Conservation (phyloP, 2,113 vertebrate genomes). For the Pontoporia blainvillei region DNA sequence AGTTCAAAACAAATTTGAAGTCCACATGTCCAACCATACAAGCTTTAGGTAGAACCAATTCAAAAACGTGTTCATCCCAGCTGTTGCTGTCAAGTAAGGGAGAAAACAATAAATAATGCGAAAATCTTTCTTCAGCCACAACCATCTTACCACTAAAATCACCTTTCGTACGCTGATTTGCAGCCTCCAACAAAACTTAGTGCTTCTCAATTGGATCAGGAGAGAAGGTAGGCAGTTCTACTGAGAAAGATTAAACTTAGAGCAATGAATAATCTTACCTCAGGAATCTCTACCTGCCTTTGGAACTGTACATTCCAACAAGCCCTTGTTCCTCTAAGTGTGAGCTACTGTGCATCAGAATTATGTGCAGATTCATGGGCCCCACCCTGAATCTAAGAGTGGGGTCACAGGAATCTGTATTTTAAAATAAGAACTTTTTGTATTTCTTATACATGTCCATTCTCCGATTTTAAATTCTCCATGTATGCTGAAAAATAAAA, state of each 20-base stretch:
- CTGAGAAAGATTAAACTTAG: neutral
- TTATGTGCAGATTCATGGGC: neutral
- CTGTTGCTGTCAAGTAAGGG: conserved; percentile 87
- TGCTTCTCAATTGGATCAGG: neutral
- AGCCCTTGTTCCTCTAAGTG: neutral
- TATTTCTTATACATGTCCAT: neutral
- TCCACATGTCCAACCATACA: conserved; percentile 99
- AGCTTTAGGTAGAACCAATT: conserved; percentile 96
- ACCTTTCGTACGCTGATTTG: neutral
- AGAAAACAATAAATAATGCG: conserved; percentile 36
- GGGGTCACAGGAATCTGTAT: neutral
- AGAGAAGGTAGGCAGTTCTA: neutral
- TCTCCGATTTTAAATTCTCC: neutral
- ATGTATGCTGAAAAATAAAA: neutral
- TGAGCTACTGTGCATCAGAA: neutral
- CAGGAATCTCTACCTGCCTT: neutral
- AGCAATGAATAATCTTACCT: neutral
- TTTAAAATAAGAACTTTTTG: conserved; percentile 4
- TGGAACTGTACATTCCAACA: neutral
- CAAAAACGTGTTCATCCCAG: conserved; percentile 99
- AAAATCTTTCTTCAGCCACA: neutral
- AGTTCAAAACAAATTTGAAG: conserved; percentile 98
- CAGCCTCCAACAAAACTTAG: neutral
- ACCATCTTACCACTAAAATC: neutral
- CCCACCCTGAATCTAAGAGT: neutral